Evolutionary conservation across 2,113 vertebrate genomes (phyloP), one percentile per base, ranked within the genome.

Genomic region (Muntiacus reevesi): DNA sequence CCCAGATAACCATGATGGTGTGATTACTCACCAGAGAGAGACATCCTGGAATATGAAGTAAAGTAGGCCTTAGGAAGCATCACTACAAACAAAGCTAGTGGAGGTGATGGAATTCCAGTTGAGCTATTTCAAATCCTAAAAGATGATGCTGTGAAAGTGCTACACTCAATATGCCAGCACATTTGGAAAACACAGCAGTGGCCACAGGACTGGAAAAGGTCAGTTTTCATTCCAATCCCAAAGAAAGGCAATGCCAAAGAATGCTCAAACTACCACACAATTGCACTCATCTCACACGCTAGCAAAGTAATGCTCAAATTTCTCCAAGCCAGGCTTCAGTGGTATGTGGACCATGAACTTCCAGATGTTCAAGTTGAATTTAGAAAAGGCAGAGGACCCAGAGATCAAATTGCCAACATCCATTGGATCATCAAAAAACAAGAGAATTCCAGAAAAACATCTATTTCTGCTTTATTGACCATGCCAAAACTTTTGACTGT

Each of bases 381-480:
- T 36, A 36, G 17, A 71, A 71, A 36, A 71, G 64, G 64, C n/a
- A 36, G 64, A 71, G 64, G 64, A 71, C 6, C 1, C 9, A 36
- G 64, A 36, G 19, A 71, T 36, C 19, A 36, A 71, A 71, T 36
- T 71, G n/a, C 17, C 64, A 71, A 36, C 17, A 71, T 36, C n/a
- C 17, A 12, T 11, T 2, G 9, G 19, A 36, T 71, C 64, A 12
- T 23, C 2, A 0, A 71, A 36, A 71, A 71, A 10, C n/a, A 71
- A 71, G 64, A 23, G 64, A 36, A 23, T 71, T 71, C 19, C 0
- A 0, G 19, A 36, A 36, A 71, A 36, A 23, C n/a, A 71, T 71
- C n/a, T 36, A 36, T 71, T 36, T 71, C n/a, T 36, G n/a, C n/a
- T 36, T 71, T 71, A 36, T 12, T 71, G 17, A 36, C 19, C 5